A percentile compares a stretch with the other conserved stretches of the same genome.
Evolutionary conservation across 2,888 invertebrate genomes (phyloP).

Genomic region (Machimus rusticus): DNA sequence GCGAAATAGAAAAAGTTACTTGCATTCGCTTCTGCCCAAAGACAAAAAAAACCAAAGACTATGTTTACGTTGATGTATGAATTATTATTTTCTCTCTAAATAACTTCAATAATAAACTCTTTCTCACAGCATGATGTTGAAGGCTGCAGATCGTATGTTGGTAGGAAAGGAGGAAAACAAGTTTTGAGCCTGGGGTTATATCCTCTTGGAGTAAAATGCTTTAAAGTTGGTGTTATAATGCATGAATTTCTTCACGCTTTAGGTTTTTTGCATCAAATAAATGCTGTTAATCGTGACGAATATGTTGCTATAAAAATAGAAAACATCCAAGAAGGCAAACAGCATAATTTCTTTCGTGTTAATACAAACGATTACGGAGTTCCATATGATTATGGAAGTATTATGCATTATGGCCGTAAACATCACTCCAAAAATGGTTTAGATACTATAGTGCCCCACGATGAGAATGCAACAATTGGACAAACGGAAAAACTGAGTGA

Average conservation of each 20-base stretch:
- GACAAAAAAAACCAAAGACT: conserved; percentile 57
- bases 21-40: conserved; percentile 75
- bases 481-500: conserved; percentile 55
- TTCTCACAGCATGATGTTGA: conserved; percentile 50
- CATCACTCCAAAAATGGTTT: conserved; percentile 76
- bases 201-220: conserved; percentile 55
- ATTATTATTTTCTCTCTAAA: background rate
- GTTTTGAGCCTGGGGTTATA: conserved; percentile 54
- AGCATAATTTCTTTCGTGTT: conserved; percentile 75
- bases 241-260: conserved; percentile 81
- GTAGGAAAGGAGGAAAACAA: conserved; percentile 65
- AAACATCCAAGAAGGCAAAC: conserved; percentile 65
- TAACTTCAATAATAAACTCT: background rate
- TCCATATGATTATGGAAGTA: conserved; percentile 78
- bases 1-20: conserved; percentile 74
- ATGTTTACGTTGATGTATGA: conserved; percentile 53
- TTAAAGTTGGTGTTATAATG: conserved; percentile 67
- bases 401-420: conserved; percentile 79
- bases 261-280: conserved; percentile 84
- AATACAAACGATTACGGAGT: conserved; percentile 69
- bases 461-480: conserved; percentile 51
- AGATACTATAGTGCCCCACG: conserved; percentile 71
- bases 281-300: conserved; percentile 75
- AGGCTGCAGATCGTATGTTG: conserved; percentile 82
- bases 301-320: conserved; percentile 67